phyloP scores from a whole-genome alignment of 1,140 invertebrate species.

The Brachionus koreanus region DNA sequence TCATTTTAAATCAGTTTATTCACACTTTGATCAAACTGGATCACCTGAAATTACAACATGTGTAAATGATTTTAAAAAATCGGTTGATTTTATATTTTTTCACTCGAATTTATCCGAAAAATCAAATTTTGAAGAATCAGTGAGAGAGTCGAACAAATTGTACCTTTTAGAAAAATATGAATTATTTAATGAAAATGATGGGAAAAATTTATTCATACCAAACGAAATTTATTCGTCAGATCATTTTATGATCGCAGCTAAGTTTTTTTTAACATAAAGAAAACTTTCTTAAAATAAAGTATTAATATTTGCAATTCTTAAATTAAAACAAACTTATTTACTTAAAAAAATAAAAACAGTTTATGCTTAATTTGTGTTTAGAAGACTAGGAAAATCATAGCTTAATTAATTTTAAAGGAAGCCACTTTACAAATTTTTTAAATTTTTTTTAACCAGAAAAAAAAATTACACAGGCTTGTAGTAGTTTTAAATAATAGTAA shows the following conservation, averaged over 20 bases:
- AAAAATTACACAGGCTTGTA: too few relatives aligned
- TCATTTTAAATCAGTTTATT: constrained; percentile 27
- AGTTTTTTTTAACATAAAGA: constrained; percentile 6
- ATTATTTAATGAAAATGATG: not conserved
- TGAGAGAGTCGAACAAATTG: not conserved
- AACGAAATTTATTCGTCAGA: constrained; percentile 1
- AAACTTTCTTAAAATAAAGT: not conserved
- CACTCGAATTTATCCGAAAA: not conserved
- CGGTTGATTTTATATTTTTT: constrained; percentile 42
- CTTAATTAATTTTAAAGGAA: too few relatives aligned
- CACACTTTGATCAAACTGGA: not conserved
- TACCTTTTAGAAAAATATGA: not conserved
- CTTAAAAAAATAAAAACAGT: too few relatives aligned
- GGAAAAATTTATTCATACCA: not conserved
- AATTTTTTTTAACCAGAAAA: too few relatives aligned
- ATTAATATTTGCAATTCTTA: too few relatives aligned
- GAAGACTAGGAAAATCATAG: too few relatives aligned
- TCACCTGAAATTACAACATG: not conserved
- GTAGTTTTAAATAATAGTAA: too few relatives aligned
- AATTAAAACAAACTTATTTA: too few relatives aligned
- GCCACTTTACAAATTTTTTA: too few relatives aligned
- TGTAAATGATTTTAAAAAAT: not conserved
- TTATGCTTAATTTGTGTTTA: too few relatives aligned
- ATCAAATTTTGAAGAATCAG: not conserved
- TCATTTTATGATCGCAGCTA: constrained; percentile 20